phyloP scores from a whole-genome alignment of 2,888 invertebrate species.

The Melanostoma mellinum region DNA sequence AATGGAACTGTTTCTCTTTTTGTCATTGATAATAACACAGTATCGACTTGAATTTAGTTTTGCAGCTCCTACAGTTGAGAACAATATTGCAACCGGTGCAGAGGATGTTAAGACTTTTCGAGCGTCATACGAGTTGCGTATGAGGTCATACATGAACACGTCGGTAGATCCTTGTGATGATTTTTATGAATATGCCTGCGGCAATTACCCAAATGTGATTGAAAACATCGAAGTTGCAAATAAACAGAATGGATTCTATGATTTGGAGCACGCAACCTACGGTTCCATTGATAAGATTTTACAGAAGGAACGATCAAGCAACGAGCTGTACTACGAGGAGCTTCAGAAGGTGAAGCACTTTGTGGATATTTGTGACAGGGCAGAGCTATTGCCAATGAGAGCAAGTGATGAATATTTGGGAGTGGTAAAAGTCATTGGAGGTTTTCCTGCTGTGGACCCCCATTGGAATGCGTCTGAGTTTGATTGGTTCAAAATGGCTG shows the following conservation, averaged over 20 bases:
- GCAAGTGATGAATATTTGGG: constrained; percentile 77
- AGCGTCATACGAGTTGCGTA: constrained; percentile 75
- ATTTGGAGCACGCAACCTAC: constrained; percentile 75
- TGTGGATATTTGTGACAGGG: constrained; percentile 76
- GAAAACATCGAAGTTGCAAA: constrained; percentile 72
- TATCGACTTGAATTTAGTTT: background rate
- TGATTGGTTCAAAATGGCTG: constrained; percentile 80
- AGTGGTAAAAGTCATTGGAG: constrained; percentile 78
- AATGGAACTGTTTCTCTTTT: background rate
- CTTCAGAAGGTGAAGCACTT: constrained; percentile 76
- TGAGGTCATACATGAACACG: constrained; percentile 78
- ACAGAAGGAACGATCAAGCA: constrained; percentile 61
- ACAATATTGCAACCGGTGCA: constrained; percentile 58
- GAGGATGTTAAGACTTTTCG: constrained; percentile 67
- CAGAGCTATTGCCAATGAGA: constrained; percentile 76
- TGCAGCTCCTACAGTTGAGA: constrained; percentile 44
- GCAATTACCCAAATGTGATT: constrained; percentile 78
- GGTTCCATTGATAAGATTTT: constrained; percentile 74
- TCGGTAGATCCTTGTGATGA: constrained; percentile 78
- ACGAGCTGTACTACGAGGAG: constrained; percentile 74
- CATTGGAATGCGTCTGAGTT: constrained; percentile 75
- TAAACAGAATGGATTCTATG: constrained; percentile 77
- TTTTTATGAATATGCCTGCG: constrained; percentile 80
- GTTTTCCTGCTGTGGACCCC: constrained; percentile 79
- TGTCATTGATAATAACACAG: too few species aligned